Base-by-base conservation (phyloP, 2,888 invertebrate genomes). In the Brachyptera putata region DNA sequence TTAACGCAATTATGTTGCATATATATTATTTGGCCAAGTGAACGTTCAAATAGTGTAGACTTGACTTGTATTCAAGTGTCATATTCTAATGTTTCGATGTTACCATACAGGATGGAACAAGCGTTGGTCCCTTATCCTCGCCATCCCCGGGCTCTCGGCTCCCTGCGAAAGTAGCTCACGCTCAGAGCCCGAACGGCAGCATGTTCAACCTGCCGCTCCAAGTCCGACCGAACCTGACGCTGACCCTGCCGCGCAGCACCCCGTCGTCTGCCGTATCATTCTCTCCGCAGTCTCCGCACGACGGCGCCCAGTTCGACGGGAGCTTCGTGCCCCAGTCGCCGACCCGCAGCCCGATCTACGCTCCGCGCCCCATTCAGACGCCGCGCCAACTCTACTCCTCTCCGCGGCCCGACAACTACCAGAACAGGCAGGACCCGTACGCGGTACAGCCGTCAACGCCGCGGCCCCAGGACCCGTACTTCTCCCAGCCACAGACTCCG, bases 121-220 rank as follows among this genome's bases (percentile, higher is more conserved):
- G 69, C 21, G 57, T 74, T 66, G 72, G 70, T 30, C 69, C 73
- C 22, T 62, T 73, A 61, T 68, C 73, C 3, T 72, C 73, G 1
- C 70, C 73, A 43, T 67, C 67, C n/a, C 67, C 67, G 43, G 63
- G 65, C 24, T 60, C 66, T 25, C 63, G 68, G 71, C 72, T 7
- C 9, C 68, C 69, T 11, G 70, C 76, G 58, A 75, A 77, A 66
- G 73, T 74, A 7, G 70, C 74, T 3, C 71, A 77, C 50, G 72
- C 71, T 4, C 63, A 65, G 14, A 66, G 66, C 50, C 66, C 65
- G 22, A 60, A 46, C 18, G 57, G 60, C 24, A 59, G 48, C 9
- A 48, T 62, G 58, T 56, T 48, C 61, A 61, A 49, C 25, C 49
- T 64, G 7, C 57, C 55, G 5, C 50, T 56, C 41, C 61, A 56